Percentiles rank a stretch among this genome's conserved stretches.
phyloP scores from a whole-genome alignment of 2,797 vertebrate species.

The Cynopterus sphinx region DNA sequence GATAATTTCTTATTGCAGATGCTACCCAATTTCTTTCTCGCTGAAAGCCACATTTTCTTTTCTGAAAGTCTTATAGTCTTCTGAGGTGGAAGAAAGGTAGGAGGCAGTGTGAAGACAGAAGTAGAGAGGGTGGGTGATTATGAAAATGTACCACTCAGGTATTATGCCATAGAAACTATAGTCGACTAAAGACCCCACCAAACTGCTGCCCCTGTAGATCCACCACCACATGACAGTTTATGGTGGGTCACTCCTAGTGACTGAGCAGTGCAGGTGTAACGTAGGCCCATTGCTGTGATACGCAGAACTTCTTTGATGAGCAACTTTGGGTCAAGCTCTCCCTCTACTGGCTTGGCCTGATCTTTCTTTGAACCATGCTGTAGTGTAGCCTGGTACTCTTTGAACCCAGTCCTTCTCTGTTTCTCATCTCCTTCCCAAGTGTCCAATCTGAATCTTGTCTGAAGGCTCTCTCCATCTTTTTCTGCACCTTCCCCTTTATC shows the following conservation, averaged over 20 bases:
- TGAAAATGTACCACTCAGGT: neutral
- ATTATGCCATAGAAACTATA: neutral
- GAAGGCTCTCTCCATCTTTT: neutral
- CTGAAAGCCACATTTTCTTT: neutral
- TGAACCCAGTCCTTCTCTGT: too few species aligned
- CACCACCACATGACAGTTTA: neutral
- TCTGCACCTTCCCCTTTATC: neutral
- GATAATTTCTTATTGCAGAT: neutral
- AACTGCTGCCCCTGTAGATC: neutral
- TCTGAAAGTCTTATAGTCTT: neutral
- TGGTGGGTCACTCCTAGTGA: neutral
- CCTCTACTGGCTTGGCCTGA: neutral
- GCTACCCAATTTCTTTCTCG: neutral
- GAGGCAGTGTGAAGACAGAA: neutral
- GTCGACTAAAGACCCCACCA: neutral
- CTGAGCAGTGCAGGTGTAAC: fast-evolving
- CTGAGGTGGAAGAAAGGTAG: neutral
- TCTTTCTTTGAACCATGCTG: neutral
- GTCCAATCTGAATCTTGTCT: neutral
- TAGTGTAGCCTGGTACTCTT: neutral
- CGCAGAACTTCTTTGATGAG: neutral
- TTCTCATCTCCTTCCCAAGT: neutral
- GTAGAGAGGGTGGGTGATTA: neutral
- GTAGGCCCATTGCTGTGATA: neutral
- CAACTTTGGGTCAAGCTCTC: neutral